Conservation (phyloP, 2,888 invertebrate genomes). For the Horisme vitalbata region DNA sequence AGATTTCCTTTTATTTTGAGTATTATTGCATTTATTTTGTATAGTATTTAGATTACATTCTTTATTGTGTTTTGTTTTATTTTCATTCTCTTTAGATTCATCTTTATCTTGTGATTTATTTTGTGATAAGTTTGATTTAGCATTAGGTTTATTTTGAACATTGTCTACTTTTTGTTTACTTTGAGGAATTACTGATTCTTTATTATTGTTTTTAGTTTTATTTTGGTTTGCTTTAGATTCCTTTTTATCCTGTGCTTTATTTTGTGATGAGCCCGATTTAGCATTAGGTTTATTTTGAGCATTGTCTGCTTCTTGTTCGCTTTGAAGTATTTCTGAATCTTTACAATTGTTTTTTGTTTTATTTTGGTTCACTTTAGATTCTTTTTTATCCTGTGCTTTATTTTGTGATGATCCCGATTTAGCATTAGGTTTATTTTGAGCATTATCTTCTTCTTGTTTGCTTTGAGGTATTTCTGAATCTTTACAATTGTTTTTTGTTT, state of each 20-base stretch:
- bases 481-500: slow-evolving; percentile 3
- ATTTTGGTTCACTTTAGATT: slow-evolving; percentile 1
- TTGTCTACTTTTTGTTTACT: slow-evolving; percentile 1
- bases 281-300: background rate
- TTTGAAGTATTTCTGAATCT: background rate
- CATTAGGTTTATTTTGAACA: background rate
- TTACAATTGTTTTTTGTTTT: slow-evolving; percentile 2
- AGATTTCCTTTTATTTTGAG: background rate
- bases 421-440: background rate
- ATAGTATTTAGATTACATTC: slow-evolving; percentile 1
- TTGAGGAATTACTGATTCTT: background rate
- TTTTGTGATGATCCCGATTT: too few relatives aligned
- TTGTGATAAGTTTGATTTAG: too few relatives aligned
- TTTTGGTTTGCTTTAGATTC: slow-evolving; percentile 3
- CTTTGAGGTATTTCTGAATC: background rate
- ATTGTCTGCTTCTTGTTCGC: background rate
- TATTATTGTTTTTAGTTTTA: slow-evolving; percentile 1
- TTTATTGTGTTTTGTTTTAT: background rate
- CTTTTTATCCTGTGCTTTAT: slow-evolving; percentile 10
- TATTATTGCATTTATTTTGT: background rate
- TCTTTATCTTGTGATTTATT: slow-evolving; percentile 10
- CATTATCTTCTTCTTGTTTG: slow-evolving; percentile 1
- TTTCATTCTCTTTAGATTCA: slow-evolving; percentile 5
- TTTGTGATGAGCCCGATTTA: too few relatives aligned
- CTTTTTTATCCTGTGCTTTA: slow-evolving; percentile 11